Evolutionary conservation across 2,888 invertebrate species (phyloP), one percentile per base, ranked within the genome.

Genomic region (Muscina levida): DNA sequence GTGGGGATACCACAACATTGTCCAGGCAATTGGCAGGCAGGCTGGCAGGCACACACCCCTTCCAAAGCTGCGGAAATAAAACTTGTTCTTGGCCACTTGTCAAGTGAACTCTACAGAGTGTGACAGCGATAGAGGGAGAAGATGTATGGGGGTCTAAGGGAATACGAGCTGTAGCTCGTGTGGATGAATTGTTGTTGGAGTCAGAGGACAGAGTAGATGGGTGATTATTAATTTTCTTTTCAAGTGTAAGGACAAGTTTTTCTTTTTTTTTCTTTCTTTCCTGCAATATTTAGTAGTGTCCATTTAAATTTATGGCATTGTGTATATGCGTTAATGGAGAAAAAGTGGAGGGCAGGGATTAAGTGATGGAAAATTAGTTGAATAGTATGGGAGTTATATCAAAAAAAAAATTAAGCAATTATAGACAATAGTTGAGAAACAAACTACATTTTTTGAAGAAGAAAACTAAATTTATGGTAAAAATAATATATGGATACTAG

Each of bases 211-310:
- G n/a, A n/a, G 56, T 72, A 46, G 74, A 67, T 77, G 74, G 77
- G 67, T 65, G 72, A 77, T 74, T 81, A 81, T 74, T 77, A 81
- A 74, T 77, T 77, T 77, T 77, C 66, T 74, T 77, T 77, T 77
- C 77, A 77, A 81, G 73, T 77, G 44, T 77, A 80, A 73, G 70
- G 72, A 80, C 80, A 77, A 80, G 77, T 77, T 81, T 57, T 51
- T 66, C 15, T 56, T 26, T 39, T 19, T 17, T n/a, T n/a, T 77
- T 81, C 48, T 51, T 66, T 15, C 48, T 26, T 39, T 19, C 17
- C 26, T 51, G 70, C 53, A 44, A 46, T 68, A 31, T 44, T 57
- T 65, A 66, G 51, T 70, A 71, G 37, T 59, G 71, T 77, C 67
- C 53, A 77, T 66, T 74, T 62, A 77, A 62, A 77, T 81, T 77